Evolutionary conservation across 2,888 invertebrate species (phyloP).

Genomic region (Drosophila subsilvestris): DNA sequence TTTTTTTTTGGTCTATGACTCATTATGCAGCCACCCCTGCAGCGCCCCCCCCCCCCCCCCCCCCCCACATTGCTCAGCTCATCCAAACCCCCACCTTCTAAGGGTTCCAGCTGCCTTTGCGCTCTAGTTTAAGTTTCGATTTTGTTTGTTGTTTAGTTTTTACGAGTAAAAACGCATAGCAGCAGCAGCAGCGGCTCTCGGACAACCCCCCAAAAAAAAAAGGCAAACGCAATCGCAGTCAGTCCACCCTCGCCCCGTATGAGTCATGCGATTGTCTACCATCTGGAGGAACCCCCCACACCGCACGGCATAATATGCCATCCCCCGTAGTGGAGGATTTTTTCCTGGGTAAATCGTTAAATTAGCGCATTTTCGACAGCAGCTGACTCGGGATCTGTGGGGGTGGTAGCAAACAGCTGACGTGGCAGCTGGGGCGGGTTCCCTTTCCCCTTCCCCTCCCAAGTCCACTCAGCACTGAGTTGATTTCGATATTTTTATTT

Average conservation of each 20-base stretch:
- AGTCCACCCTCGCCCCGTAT: slow-evolving; percentile 22
- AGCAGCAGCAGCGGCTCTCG: not conserved
- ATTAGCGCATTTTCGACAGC: slow-evolving; percentile 21
- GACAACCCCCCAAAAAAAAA: slow-evolving; percentile 28
- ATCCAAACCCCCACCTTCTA: no score
- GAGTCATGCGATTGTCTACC: slow-evolving; percentile 25
- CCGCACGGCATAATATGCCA: not conserved
- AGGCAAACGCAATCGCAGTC: slow-evolving; percentile 1
- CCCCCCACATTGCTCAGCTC: not conserved
- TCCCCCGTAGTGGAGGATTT: slow-evolving; percentile 7
- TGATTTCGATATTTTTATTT: slow-evolving; percentile 15
- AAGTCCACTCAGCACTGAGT: not conserved
- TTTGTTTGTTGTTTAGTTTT: slow-evolving; percentile 15
- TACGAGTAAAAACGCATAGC: not conserved
- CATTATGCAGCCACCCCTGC: slow-evolving; percentile 44
- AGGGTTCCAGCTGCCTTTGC: not conserved
- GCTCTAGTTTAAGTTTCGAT: slow-evolving; percentile 44
- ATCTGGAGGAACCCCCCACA: slow-evolving; percentile 15
- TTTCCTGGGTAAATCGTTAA: slow-evolving; percentile 7
- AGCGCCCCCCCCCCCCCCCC: not conserved
- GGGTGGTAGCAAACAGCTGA: slow-evolving; percentile 32
- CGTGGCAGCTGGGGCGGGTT: slow-evolving; percentile 13
- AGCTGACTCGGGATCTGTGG: slow-evolving; percentile 23
- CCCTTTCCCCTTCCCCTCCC: not conserved
- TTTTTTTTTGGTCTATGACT: slow-evolving; percentile 19